Conservation (phyloP, 2,113 vertebrate genomes). For the Marmota monax region DNA sequence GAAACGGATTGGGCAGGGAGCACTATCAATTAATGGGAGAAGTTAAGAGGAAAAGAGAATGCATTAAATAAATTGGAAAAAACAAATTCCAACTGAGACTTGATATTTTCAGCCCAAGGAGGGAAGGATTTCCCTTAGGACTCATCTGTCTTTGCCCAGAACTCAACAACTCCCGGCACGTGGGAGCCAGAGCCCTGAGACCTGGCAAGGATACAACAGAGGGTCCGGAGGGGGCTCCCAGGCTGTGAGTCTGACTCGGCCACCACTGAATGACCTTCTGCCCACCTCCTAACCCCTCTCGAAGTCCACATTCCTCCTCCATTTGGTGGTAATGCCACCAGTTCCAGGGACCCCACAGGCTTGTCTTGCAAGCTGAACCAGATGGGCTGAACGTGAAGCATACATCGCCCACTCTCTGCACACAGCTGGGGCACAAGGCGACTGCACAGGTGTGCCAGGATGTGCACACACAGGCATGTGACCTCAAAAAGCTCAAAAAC, state of each 20-base stretch:
- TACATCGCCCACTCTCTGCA: neutral
- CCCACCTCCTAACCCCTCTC: neutral
- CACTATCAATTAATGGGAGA: conserved; percentile 73
- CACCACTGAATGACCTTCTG: neutral
- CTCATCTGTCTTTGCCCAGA: neutral
- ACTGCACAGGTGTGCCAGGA: neutral
- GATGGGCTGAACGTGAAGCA: neutral
- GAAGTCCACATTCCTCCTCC: neutral
- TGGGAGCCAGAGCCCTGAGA: neutral
- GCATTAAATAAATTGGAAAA: conserved; percentile 69
- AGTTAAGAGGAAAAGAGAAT: conserved; percentile 48
- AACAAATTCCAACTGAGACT: conserved; percentile 57
- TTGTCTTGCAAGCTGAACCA: neutral
- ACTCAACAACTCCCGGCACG: neutral
- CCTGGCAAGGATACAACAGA: too few species aligned
- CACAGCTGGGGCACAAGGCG: neutral
- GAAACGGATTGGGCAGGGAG: conserved; percentile 52
- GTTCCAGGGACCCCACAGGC: too few species aligned
- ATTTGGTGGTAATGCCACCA: neutral
- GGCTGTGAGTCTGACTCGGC: neutral
- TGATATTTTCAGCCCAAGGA: conserved; percentile 11
- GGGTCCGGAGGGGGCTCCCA: neutral
- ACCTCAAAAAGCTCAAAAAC: neutral
- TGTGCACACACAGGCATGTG: neutral
- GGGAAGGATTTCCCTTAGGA: neutral